Evolutionary conservation across 1,140 invertebrate species (phyloP).

Genomic region (Adoxophyes honmai): DNA sequence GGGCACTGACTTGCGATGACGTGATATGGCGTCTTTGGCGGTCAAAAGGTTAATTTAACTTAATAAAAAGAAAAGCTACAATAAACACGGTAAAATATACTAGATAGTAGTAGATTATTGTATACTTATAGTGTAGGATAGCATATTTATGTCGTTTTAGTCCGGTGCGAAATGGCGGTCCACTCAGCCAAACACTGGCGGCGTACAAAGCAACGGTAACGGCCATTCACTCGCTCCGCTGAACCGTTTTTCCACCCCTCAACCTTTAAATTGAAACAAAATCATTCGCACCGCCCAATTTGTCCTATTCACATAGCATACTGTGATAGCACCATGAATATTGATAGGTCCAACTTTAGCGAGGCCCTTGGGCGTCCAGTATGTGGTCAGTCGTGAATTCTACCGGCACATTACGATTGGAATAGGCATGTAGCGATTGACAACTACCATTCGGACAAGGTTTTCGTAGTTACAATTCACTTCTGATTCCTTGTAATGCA

Average conservation of each 20-base stretch:
- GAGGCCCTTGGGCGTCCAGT: not conserved
- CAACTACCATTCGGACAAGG: too few species aligned
- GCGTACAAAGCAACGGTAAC: slow-evolving; percentile 54
- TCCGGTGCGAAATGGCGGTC: slow-evolving; percentile 28
- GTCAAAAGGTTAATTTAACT: too few species aligned
- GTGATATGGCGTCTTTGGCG: too few species aligned
- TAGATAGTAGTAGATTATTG: too few species aligned
- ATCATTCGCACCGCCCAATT: slow-evolving; percentile 36
- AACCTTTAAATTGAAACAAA: slow-evolving; percentile 64
- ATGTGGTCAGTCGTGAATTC: not conserved
- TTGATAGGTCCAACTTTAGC: slow-evolving; percentile 19
- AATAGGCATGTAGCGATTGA: too few species aligned
- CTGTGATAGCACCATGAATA: slow-evolving; percentile 17
- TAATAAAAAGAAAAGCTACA: too few species aligned
- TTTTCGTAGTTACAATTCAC: too few species aligned
- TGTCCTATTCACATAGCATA: slow-evolving; percentile 23
- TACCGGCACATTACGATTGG: not conserved
- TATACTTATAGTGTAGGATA: too few species aligned
- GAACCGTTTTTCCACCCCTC: slow-evolving; percentile 49
- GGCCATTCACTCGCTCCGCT: slow-evolving; percentile 47
- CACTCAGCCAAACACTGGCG: slow-evolving; percentile 49
- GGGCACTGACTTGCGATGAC: too few species aligned
- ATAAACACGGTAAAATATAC: too few species aligned
- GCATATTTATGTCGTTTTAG: slow-evolving; percentile 18
- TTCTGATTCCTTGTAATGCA: too few species aligned